Conservation (phyloP, 2,888 invertebrate genomes). For the Actias luna region DNA sequence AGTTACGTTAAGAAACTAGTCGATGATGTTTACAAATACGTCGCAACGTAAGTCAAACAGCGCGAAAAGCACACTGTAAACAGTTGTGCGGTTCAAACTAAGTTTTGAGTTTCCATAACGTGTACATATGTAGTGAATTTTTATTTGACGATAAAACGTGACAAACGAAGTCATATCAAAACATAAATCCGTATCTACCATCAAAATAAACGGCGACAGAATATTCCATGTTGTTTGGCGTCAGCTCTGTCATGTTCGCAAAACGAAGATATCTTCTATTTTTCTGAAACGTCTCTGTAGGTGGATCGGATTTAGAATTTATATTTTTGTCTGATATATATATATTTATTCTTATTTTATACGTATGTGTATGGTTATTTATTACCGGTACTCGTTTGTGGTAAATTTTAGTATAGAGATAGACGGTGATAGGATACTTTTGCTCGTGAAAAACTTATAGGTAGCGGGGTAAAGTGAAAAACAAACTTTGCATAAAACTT, state of each 20-base stretch:
- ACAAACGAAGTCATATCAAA: background rate
- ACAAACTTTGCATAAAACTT: no score
- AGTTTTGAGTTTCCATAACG: no score
- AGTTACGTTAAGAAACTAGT: no score
- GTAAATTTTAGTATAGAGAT: no score
- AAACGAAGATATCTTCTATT: slow-evolving; percentile 1
- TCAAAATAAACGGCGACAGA: background rate
- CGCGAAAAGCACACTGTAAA: background rate
- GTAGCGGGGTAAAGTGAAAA: no score
- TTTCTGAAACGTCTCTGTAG: background rate
- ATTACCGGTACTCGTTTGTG: no score
- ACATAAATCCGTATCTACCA: background rate
- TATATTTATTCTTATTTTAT: no score
- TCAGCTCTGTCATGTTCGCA: background rate
- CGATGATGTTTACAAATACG: background rate
- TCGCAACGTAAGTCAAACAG: background rate
- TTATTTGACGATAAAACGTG: background rate
- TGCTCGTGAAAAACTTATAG: no score
- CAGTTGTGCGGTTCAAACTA: no score
- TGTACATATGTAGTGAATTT: background rate
- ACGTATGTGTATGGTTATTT: no score
- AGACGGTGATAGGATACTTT: no score
- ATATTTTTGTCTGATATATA: background rate
- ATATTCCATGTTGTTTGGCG: background rate
- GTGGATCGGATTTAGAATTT: background rate